These are phyloP conservation scores for Geotrypetes seraphini DNA, from an alignment of 2,797 vertebrate species.

Conservation along the genomic window DNA sequence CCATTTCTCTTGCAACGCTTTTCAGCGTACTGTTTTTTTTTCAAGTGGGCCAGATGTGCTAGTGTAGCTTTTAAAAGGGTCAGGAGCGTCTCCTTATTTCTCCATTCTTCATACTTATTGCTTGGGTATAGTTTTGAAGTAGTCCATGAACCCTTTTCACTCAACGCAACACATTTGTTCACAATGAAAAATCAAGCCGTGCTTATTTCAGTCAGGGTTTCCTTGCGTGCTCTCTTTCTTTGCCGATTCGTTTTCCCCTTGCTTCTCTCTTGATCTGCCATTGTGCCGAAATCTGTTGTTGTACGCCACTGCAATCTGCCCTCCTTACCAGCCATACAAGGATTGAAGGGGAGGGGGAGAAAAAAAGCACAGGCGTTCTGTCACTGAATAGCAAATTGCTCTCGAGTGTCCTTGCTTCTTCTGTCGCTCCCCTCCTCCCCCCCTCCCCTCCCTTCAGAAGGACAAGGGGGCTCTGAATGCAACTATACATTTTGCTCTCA, in stretches of 20 bases:
- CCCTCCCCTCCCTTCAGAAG: conserved; percentile 68
- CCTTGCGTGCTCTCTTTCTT: conserved; percentile 46
- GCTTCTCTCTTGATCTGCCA: conserved; percentile 74
- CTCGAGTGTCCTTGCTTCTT: conserved; percentile 93
- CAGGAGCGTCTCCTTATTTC: conserved; percentile 50
- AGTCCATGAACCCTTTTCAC: conserved; percentile 78
- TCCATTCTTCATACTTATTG: conserved; percentile 51
- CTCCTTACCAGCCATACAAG: conserved; percentile 71
- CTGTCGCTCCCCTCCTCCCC: conserved; percentile 50
- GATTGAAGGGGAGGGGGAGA: conserved; percentile 44
- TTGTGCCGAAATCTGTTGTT: conserved; percentile 86
- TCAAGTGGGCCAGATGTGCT: conserved; percentile 58
- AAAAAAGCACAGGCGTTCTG: conserved; percentile 82
- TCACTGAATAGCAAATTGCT: conserved; percentile 96
- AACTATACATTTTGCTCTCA: conserved; percentile 91
- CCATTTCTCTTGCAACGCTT: conserved; percentile 48
- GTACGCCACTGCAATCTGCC: conserved; percentile 76
- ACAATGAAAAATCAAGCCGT: conserved; percentile 91
- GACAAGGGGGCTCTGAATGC: conserved; percentile 87
- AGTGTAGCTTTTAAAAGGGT: conserved; percentile 50
- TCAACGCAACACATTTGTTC: conserved; percentile 80
- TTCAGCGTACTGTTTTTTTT: conserved; percentile 55
- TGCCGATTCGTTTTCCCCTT: conserved; percentile 70
- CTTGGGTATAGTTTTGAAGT: conserved; percentile 70
- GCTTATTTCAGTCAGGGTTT: conserved; percentile 66